These are phyloP conservation scores for Asteroscopus sphinx DNA, from an alignment of 2,888 invertebrate species.

Conservation along the genomic window DNA sequence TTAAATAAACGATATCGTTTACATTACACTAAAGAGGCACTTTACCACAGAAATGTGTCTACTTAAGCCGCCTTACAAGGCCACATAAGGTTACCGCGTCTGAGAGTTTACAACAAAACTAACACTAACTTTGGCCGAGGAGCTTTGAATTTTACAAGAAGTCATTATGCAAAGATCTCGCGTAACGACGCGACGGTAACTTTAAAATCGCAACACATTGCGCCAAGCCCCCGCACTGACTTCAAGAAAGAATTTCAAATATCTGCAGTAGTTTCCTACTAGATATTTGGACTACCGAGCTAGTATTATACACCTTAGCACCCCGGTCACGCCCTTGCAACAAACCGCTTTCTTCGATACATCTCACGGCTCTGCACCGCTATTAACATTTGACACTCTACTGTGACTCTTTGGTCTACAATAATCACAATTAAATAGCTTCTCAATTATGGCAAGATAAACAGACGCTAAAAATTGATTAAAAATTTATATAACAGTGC, in stretches of 20 bases:
- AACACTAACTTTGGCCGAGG: constrained; percentile 26
- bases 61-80: constrained; percentile 35
- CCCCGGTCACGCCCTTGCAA: constrained; percentile 50
- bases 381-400: constrained; percentile 26
- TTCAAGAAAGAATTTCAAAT: constrained; percentile 48
- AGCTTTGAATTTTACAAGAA: constrained; percentile 57
- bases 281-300: constrained; percentile 29
- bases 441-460: constrained; percentile 11
- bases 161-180: constrained; percentile 65
- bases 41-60: constrained; percentile 42
- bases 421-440: constrained; percentile 10
- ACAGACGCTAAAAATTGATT: constrained; percentile 7
- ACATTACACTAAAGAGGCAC: constrained; percentile 36
- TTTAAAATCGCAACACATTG: constrained; percentile 62
- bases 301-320: constrained; percentile 23
- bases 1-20: constrained; percentile 47
- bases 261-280: constrained; percentile 42
- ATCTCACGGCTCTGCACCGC: constrained; percentile 31
- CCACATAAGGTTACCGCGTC: constrained; percentile 32
- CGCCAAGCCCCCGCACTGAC: constrained; percentile 4
- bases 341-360: constrained; percentile 35
- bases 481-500: constrained; percentile 11
- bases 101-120: constrained; percentile 44
- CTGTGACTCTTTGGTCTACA: background rate
- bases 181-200: constrained; percentile 53